Evolutionary conservation across 2,113 vertebrate genomes (phyloP).

Genomic region (Tapirus terrestris): DNA sequence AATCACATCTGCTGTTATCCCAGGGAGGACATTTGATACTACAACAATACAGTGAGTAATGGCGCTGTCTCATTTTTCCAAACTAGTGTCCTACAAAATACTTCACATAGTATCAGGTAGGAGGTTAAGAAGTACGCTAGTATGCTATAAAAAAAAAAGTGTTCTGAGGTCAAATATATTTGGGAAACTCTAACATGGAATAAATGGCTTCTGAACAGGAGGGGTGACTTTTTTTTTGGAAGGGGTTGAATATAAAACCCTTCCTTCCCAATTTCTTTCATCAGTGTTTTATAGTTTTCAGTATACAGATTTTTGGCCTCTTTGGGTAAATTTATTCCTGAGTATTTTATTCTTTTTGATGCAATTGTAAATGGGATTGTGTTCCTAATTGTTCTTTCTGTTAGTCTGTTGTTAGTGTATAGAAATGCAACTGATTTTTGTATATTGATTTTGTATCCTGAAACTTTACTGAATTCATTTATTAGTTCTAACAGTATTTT

Average conservation of each 20-base stretch:
- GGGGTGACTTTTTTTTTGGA: not conserved
- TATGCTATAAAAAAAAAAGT: not conserved
- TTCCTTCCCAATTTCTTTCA: not conserved
- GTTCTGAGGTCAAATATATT: not conserved
- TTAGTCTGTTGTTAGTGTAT: not conserved
- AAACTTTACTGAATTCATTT: not conserved
- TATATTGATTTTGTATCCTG: not conserved
- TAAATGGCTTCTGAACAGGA: not conserved
- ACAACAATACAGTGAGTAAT: not conserved
- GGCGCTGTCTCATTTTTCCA: not conserved
- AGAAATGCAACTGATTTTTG: not conserved
- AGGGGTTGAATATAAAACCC: not conserved
- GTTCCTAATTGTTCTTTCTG: not conserved
- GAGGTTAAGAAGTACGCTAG: not conserved
- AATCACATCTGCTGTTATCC: not conserved
- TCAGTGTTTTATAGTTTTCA: not conserved
- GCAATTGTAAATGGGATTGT: not conserved
- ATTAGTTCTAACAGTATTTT: not conserved
- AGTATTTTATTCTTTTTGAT: not conserved
- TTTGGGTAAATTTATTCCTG: not conserved
- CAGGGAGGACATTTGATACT: not conserved
- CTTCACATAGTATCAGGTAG: not conserved
- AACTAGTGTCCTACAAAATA: not conserved
- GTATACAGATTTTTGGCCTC: not conserved
- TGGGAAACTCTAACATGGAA: not conserved